These are phyloP conservation scores for Drosophila tsacasi DNA, from an alignment of 1,140 invertebrate genomes.

Conservation along the genomic window DNA sequence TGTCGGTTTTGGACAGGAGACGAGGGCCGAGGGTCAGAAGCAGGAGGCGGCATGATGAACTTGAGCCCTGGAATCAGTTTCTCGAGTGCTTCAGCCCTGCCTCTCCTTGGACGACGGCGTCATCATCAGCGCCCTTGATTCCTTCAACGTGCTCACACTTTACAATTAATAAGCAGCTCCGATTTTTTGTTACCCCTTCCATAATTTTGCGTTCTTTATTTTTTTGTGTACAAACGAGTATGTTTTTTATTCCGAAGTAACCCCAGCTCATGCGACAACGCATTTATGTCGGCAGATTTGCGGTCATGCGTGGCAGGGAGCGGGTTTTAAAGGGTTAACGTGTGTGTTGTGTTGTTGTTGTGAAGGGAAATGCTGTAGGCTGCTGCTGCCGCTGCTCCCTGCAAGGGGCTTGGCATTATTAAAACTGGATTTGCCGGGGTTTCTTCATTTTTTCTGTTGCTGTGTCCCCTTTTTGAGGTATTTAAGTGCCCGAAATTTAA, in stretches of 20 bases:
- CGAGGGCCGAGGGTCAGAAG: not conserved
- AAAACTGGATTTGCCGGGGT: conserved; percentile 65
- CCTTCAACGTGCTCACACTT: conserved; percentile 78
- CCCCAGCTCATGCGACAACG: conserved; percentile 51
- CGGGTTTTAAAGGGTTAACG: conserved; percentile 38
- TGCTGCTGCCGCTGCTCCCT: conserved; percentile 1
- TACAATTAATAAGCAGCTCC: conserved; percentile 78
- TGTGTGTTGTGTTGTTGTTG: conserved; percentile 12
- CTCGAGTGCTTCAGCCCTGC: conserved; percentile 49
- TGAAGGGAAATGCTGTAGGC: conserved; percentile 24
- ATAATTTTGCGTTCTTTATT: conserved; percentile 22
- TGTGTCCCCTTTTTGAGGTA: conserved; percentile 32
- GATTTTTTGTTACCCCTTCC: conserved; percentile 20
- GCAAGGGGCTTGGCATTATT: conserved; percentile 45
- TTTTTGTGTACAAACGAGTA: conserved; percentile 33
- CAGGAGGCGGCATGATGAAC: conserved; percentile 23
- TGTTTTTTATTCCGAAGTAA: conserved; percentile 33
- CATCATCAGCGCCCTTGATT: conserved; percentile 78
- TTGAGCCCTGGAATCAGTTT: conserved; percentile 37
- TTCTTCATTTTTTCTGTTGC: conserved; percentile 1
- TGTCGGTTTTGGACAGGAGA: not conserved
- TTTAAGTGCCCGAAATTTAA: conserved; percentile 64
- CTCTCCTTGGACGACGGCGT: conserved; percentile 53
- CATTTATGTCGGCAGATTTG: conserved; percentile 62
- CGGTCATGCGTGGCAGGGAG: conserved; percentile 63